A percentile compares a stretch with the other conserved stretches of the same genome.
Evolutionary conservation across 2,888 invertebrate species (phyloP).

Genomic region (Germaria angustata): DNA sequence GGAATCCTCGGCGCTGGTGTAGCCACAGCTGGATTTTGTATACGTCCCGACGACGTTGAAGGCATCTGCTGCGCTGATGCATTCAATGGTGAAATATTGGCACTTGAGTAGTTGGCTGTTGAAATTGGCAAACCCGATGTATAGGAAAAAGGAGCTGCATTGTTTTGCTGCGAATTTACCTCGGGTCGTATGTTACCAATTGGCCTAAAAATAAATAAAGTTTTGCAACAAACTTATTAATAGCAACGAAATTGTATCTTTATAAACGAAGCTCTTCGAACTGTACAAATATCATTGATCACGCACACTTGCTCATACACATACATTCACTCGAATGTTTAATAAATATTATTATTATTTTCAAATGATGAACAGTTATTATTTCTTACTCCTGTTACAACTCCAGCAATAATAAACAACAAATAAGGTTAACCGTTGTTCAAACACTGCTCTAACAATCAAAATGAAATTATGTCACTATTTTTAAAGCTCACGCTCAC

Average conservation of each 20-base stretch:
- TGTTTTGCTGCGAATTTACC: conserved; percentile 74
- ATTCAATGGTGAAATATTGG: conserved; percentile 67
- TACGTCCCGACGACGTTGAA: conserved; percentile 71
- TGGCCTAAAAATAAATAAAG: conserved; percentile 77
- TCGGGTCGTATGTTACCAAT: conserved; percentile 81
- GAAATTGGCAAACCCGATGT: conserved; percentile 51
- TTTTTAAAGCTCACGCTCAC: conserved; percentile 19
- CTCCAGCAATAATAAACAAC: conserved; percentile 1
- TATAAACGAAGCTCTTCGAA: conserved; percentile 19
- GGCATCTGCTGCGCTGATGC: conserved; percentile 13
- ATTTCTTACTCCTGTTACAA: neutral
- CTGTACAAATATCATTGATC: conserved; percentile 2
- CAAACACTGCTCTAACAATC: conserved; percentile 52
- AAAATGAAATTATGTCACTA: conserved; percentile 67
- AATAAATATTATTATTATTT: neutral
- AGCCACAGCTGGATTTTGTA: conserved; percentile 77
- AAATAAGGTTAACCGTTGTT: conserved; percentile 48
- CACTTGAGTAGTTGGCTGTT: conserved; percentile 55
- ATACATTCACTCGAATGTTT: neutral
- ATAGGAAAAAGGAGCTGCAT: conserved; percentile 65
- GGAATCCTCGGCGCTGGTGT: conserved; percentile 78
- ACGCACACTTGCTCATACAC: neutral
- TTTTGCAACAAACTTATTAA: conserved; percentile 22
- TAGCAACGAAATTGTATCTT: neutral
- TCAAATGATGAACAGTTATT: neutral